Conservation (phyloP, 1,140 invertebrate genomes). For the Drosophila quadrilineata region DNA sequence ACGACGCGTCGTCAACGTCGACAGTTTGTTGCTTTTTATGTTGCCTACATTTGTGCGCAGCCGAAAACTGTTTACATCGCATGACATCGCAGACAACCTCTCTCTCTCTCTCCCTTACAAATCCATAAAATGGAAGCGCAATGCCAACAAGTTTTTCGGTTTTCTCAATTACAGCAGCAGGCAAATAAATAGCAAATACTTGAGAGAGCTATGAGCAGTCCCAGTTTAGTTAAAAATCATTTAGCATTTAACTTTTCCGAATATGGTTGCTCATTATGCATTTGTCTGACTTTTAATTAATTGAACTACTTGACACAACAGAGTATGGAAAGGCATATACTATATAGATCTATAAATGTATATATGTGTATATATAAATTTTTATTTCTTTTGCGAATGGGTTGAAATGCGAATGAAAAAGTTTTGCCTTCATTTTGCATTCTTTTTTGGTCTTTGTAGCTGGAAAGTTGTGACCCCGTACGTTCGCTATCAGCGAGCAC, state of each 20-base stretch:
- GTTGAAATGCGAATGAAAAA: slow-evolving; percentile 22
- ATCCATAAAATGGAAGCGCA: neutral
- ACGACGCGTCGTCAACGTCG: slow-evolving; percentile 8
- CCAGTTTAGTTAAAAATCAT: neutral
- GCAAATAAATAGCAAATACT: neutral
- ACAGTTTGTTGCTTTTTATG: slow-evolving; percentile 42
- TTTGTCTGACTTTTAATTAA: slow-evolving; percentile 67
- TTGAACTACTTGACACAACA: slow-evolving; percentile 56
- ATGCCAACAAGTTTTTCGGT: neutral
- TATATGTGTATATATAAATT: neutral
- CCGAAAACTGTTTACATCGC: neutral
- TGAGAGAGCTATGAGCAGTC: neutral
- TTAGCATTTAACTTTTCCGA: neutral
- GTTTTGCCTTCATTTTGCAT: slow-evolving; percentile 35
- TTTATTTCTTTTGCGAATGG: slow-evolving; percentile 29
- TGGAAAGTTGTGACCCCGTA: slow-evolving; percentile 53
- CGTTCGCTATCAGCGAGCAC: slow-evolving; percentile 52
- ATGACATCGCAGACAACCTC: too few relatives aligned
- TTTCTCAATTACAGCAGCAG: slow-evolving; percentile 1
- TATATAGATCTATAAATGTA: neutral
- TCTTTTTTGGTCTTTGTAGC: slow-evolving; percentile 17
- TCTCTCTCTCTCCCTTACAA: too few relatives aligned
- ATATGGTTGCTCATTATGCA: slow-evolving; percentile 43
- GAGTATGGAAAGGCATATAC: neutral
- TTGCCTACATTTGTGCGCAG: slow-evolving; percentile 66